These are phyloP conservation scores for Hydropotes inermis DNA, from an alignment of 2,113 vertebrate genomes.

Conservation along the genomic window DNA sequence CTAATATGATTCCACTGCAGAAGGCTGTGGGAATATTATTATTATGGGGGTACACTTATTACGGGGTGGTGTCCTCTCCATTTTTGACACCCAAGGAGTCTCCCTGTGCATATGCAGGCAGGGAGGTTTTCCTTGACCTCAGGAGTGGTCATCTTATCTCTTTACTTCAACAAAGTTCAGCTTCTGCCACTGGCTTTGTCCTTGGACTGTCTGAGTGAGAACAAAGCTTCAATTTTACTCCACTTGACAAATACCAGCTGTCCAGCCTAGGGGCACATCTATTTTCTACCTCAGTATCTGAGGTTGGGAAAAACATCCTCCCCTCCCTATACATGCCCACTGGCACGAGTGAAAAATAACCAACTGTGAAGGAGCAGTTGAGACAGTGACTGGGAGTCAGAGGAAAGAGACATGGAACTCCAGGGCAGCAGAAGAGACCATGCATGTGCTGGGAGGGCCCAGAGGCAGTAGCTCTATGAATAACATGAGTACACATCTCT, in stretches of 20 bases:
- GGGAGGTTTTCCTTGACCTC: background rate
- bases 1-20: background rate
- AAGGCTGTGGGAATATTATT: background rate
- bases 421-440: slow-evolving; percentile 59
- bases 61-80: background rate
- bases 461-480: slow-evolving; percentile 17
- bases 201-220: background rate
- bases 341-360: slow-evolving; percentile 71
- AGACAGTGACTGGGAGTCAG: background rate
- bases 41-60: background rate
- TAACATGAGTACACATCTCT: background rate
- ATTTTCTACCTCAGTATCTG: background rate
- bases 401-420: background rate
- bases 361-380: slow-evolving; percentile 58
- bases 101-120: rapidly evolving
- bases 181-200: background rate
- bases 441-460: slow-evolving; percentile 54
- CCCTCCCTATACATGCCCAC: slow-evolving; percentile 14
- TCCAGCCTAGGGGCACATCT: background rate
- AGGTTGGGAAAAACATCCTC: slow-evolving; percentile 24
- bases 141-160: background rate
- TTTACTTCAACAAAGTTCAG: background rate
- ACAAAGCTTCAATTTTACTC: background rate
- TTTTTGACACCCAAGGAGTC: background rate
- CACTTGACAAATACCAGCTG: background rate